Percentiles rank a stretch among this genome's conserved stretches.
These are phyloP conservation scores for Andrena cerasifolii DNA, from an alignment of 1,140 invertebrate species.

Conservation along the genomic window DNA sequence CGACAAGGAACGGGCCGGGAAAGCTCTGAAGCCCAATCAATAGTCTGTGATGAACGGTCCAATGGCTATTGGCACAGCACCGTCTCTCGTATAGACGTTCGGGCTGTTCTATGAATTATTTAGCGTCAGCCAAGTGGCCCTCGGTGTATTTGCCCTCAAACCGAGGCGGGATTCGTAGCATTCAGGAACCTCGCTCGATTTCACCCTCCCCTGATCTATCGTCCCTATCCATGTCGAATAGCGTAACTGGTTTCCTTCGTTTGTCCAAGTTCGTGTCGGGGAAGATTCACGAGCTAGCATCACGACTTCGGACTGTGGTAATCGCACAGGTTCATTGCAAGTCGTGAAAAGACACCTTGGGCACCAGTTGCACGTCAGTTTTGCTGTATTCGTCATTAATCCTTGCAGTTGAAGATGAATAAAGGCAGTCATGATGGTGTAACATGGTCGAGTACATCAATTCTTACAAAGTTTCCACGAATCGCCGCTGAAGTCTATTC, in stretches of 20 bases:
- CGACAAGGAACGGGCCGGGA: constrained; percentile 34
- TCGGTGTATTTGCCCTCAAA: constrained; percentile 72
- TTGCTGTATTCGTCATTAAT: too few species aligned
- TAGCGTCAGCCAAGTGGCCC: constrained; percentile 71
- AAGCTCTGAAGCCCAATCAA: constrained; percentile 59
- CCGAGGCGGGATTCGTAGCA: constrained; percentile 48
- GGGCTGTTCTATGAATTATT: constrained; percentile 74
- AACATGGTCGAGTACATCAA: too few species aligned
- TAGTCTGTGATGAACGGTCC: constrained; percentile 64
- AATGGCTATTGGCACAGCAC: constrained; percentile 63
- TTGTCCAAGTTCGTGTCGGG: neutral
- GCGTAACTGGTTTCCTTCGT: constrained; percentile 28
- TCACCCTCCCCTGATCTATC: constrained; percentile 52
- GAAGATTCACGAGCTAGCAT: neutral
- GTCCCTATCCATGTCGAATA: constrained; percentile 33
- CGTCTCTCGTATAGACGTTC: constrained; percentile 57
- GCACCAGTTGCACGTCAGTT: too few species aligned
- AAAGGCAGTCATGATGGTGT: too few species aligned
- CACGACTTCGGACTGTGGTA: neutral
- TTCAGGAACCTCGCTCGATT: constrained; percentile 59
- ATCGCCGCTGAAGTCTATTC: too few species aligned
- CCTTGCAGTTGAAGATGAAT: too few species aligned
- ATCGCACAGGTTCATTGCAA: neutral
- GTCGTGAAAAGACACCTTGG: neutral
- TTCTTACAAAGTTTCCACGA: too few species aligned